These are phyloP conservation scores for Ochropleura plecta DNA, from an alignment of 2,888 invertebrate genomes.

Conservation along the genomic window DNA sequence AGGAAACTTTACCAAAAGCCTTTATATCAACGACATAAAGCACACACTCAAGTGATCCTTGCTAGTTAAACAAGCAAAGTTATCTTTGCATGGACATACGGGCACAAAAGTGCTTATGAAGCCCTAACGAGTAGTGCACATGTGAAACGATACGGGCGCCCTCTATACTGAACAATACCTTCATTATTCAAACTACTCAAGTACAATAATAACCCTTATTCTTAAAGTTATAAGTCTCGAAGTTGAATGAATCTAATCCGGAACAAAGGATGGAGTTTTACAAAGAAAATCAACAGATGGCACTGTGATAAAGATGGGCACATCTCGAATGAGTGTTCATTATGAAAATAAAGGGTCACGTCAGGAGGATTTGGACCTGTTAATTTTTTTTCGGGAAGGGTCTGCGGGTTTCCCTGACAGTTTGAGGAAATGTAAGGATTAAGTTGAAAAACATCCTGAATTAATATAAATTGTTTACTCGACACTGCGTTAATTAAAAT, in stretches of 20 bases:
- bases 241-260: constrained; percentile 67
- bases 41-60: constrained; percentile 51
- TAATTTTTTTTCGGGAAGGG: constrained; percentile 70
- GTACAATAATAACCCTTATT: constrained; percentile 75
- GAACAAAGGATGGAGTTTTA: constrained; percentile 76
- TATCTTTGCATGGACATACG: constrained; percentile 71
- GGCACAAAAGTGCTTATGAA: constrained; percentile 77
- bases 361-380: constrained; percentile 55
- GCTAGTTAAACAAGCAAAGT: constrained; percentile 55
- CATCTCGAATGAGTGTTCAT: constrained; percentile 78
- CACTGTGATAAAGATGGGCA: constrained; percentile 78
- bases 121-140: constrained; percentile 77
- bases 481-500: constrained; percentile 50
- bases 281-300: constrained; percentile 87
- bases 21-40: constrained; percentile 60
- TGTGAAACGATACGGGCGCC: constrained; percentile 81
- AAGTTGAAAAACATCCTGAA: constrained; percentile 45
- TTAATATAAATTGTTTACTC: constrained; percentile 44
- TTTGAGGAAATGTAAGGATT: constrained; percentile 51
- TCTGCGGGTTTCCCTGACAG: constrained; percentile 52
- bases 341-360: constrained; percentile 80
- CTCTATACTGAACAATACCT: constrained; percentile 78
- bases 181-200: constrained; percentile 74
- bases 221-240: constrained; percentile 70
- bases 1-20: constrained; percentile 36